Conservation (phyloP, 92 coral and sea anemone species). For the Epizoanthus rinbou region DNA sequence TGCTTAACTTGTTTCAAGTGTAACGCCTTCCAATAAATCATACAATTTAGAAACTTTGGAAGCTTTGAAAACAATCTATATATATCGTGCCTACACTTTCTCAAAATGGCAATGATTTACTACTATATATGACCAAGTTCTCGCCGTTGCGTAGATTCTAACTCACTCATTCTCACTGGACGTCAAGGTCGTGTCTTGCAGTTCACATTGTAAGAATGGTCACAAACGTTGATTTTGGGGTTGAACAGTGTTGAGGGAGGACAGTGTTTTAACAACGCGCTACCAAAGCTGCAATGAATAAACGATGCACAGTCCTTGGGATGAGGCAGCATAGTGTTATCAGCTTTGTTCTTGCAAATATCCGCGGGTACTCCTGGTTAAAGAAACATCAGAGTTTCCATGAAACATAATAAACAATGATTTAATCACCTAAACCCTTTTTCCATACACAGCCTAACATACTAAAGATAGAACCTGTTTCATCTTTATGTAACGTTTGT, state of each 20-base stretch:
- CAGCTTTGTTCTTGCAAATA: slow-evolving; percentile 6
- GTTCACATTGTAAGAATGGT: neutral
- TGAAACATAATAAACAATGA: neutral
- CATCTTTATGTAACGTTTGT: no score
- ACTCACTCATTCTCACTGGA: neutral
- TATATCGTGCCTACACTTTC: no score
- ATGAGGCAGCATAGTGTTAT: slow-evolving; percentile 10
- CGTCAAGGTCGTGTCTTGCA: neutral
- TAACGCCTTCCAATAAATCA: no score
- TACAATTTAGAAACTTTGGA: no score
- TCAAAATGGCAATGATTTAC: no score
- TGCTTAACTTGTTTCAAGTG: no score
- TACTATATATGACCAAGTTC: neutral
- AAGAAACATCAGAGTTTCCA: neutral
- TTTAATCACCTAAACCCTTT: no score
- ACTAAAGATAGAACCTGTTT: no score
- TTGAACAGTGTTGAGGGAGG: neutral
- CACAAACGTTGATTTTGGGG: neutral
- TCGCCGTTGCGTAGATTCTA: neutral
- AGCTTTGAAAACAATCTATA: no score
- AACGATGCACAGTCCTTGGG: neutral
- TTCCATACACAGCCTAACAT: no score
- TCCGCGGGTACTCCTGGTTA: slow-evolving; percentile 19
- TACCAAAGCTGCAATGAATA: slow-evolving; percentile 5
- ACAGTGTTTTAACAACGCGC: neutral